Percentiles rank a stretch among this genome's conserved stretches.
phyloP scores from a whole-genome alignment of 1,140 invertebrate species.

The Heliothis virescens region DNA sequence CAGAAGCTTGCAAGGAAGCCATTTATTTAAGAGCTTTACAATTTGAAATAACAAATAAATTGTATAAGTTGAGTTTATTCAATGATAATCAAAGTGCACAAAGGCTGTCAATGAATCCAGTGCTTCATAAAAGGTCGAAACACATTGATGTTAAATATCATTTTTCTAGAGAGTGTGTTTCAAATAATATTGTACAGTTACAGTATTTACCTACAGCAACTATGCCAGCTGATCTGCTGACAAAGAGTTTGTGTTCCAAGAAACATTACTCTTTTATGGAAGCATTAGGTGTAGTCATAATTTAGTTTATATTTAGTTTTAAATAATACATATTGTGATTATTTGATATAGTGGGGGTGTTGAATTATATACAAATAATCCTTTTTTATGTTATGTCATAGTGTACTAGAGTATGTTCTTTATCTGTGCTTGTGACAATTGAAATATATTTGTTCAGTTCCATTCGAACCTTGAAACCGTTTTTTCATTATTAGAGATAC shows the following conservation, averaged over 20 bases:
- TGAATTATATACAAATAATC: not conserved
- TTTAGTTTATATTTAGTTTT: not conserved
- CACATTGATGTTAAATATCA: not conserved
- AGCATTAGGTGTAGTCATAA: not conserved
- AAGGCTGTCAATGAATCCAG: not conserved
- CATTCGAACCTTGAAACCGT: too few relatives aligned
- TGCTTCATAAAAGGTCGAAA: not conserved
- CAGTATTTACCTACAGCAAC: not conserved
- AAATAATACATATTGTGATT: not conserved
- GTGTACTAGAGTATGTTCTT: too few relatives aligned
- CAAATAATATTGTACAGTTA: not conserved
- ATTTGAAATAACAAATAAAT: not conserved
- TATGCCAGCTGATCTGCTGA: not conserved
- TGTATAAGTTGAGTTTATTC: not conserved
- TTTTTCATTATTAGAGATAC: too few relatives aligned
- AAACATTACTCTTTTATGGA: not conserved
- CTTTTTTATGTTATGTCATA: too few relatives aligned
- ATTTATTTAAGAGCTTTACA: not conserved
- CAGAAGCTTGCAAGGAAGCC: not conserved
- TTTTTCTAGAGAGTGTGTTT: not conserved
- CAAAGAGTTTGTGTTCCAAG: not conserved
- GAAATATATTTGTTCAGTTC: too few relatives aligned
- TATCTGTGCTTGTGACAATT: too few relatives aligned
- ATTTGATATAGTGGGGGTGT: not conserved
- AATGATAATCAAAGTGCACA: not conserved